Evolutionary conservation across 2,888 invertebrate genomes (phyloP).

Genomic region (Limnephilus lunatus): DNA sequence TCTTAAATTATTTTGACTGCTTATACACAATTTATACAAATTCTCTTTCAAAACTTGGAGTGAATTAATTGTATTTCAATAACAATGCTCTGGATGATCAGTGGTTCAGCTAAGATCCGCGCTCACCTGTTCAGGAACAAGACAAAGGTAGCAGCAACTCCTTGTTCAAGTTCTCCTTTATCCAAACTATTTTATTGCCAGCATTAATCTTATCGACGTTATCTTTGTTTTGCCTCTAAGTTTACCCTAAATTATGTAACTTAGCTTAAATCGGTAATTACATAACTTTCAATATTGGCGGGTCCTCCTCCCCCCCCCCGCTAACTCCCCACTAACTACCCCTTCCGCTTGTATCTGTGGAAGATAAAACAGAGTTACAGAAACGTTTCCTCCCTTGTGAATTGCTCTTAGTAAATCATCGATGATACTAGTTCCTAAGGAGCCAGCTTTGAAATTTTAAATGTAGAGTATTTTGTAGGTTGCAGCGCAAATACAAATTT

Average conservation of each 20-base stretch:
- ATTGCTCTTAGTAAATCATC: constrained; percentile 55
- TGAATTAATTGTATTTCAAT: constrained; percentile 11
- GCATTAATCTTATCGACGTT: constrained; percentile 61
- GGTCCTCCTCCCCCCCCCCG: background rate
- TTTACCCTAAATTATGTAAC: constrained; percentile 60
- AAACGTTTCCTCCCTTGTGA: constrained; percentile 48
- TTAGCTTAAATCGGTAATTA: constrained; percentile 58
- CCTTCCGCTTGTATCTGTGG: constrained; percentile 13
- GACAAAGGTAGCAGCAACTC: constrained; percentile 31
- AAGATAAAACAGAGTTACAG: constrained; percentile 55
- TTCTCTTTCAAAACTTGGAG: background rate
- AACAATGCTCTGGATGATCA: constrained; percentile 4
- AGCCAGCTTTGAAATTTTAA: background rate
- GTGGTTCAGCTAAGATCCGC: background rate
- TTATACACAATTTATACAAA: background rate
- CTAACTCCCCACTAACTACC: background rate
- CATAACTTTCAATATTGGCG: constrained; percentile 60
- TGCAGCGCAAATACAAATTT: background rate
- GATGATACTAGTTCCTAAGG: constrained; percentile 21
- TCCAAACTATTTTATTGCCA: constrained; percentile 61
- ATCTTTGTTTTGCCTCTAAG: constrained; percentile 62
- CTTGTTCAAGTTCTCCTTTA: constrained; percentile 54
- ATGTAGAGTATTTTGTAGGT: background rate
- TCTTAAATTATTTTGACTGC: background rate
- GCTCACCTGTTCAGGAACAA: constrained; percentile 5